Base-by-base conservation (phyloP, 2,888 invertebrate genomes). In the Entomobrya multifasciata region DNA sequence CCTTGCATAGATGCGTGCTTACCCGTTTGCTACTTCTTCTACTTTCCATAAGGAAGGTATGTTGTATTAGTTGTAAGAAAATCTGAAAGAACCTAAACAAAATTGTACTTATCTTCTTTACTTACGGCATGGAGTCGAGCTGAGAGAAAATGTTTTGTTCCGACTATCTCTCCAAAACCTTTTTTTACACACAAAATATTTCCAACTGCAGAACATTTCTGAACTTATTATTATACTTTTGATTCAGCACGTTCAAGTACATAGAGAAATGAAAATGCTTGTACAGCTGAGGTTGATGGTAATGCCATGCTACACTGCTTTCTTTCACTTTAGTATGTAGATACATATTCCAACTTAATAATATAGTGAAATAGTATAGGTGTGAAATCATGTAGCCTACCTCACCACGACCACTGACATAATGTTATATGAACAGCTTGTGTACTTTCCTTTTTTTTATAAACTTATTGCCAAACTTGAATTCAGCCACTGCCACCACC, bases 121-220 rank as follows among this genome's bases (percentile, higher is more conserved):
- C 72, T n/a, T 47, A 27, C 52, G 36, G 57, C 57, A 57, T 65
- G 20, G 65, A 41, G 65, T 41, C 17, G 41, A 41, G 30, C 17
- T 20, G 20, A 20, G 22, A 17, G 41, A 65, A 41, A 41, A 41
- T 65, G 65, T 36, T 65, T 65, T 65, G 65, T 65, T 65, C 65
- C 20, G 41, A 3, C 65, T 41, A n/a, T n/a, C 27, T 20, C 15
- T 57, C 57, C 41, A 65, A 36, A 44, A 41, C n/a, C 22, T 10
- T 25, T 17, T 74, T 49, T 30, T 65, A 36, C 44, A 70, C 11
- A 25, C 60, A 72, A 74, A 82, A 83, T 83, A 76, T 83, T 65
- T 83, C 74, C 84, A 84, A 76, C 67, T 76, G 83, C 72, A 30
- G 83, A 83, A 82, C 70, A 83, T 83, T 62, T 76, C 74, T 76